A percentile compares a stretch with the other conserved stretches of the same genome.
Evolutionary conservation across 2,113 vertebrate species (phyloP).

Genomic region (Malurus alboscapulatus): DNA sequence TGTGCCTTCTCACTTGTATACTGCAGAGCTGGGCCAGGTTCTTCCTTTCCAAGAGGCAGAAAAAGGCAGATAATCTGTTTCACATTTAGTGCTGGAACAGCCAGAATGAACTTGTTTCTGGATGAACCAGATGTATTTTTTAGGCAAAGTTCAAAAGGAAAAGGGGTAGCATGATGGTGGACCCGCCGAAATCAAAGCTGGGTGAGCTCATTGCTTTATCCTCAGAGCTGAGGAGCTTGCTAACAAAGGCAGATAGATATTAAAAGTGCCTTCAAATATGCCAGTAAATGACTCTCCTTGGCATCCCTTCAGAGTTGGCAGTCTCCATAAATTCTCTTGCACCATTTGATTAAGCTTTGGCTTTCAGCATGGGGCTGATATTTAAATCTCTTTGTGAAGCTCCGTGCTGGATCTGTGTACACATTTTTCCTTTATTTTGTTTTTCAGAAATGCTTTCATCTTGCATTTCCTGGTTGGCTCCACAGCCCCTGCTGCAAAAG

Average conservation of each 20-base stretch:
- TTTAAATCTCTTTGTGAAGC: slow-evolving; percentile 17
- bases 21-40: neutral
- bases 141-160: slow-evolving; percentile 8
- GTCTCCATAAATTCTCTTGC: slow-evolving; percentile 33
- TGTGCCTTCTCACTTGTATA: neutral
- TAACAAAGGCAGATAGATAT: slow-evolving; percentile 42
- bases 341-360: slow-evolving; percentile 41
- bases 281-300: slow-evolving; percentile 30
- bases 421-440: slow-evolving; percentile 19
- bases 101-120: neutral
- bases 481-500: neutral
- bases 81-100: neutral
- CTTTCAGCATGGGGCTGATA: slow-evolving; percentile 17
- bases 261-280: slow-evolving; percentile 44
- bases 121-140: slow-evolving; percentile 27
- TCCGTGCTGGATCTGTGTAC: neutral
- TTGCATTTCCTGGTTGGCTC: slow-evolving; percentile 38
- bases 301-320: slow-evolving; percentile 29
- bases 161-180: neutral
- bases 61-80: neutral
- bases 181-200: slow-evolving; percentile 1
- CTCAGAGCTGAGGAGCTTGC: neutral
- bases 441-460: slow-evolving; percentile 36
- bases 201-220: slow-evolving; percentile 10
- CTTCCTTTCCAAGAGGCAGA: neutral